Conservation (phyloP, 1,140 invertebrate genomes). For the Alviniconcha marisindica region DNA sequence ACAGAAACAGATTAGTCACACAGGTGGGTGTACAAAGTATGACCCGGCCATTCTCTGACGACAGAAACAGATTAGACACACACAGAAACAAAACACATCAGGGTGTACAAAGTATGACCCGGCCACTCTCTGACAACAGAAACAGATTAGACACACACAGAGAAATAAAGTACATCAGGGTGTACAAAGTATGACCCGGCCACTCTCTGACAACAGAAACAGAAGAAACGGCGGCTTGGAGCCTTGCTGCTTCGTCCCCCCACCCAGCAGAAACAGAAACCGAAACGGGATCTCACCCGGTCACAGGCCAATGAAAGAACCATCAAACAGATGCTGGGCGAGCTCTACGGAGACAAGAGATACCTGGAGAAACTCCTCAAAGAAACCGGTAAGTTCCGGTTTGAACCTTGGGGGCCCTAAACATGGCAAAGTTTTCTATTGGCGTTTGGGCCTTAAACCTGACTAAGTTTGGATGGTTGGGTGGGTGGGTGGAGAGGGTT, state of each 20-base stretch:
- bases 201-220: neutral
- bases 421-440: too few species aligned
- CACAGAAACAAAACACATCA: too few species aligned
- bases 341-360: constrained; percentile 73
- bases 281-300: constrained; percentile 44
- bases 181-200: too few species aligned
- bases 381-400: constrained; percentile 69
- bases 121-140: too few species aligned
- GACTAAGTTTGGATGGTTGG: too few species aligned
- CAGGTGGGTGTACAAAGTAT: too few species aligned
- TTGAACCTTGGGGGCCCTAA: too few species aligned
- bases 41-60: too few species aligned
- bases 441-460: too few species aligned
- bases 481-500: neutral
- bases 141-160: neutral
- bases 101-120: too few species aligned
- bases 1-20: constrained; percentile 29
- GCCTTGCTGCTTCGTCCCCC: neutral
- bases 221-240: constrained; percentile 2
- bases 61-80: too few species aligned
- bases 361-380: constrained; percentile 74
- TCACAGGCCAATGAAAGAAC: constrained; percentile 67
- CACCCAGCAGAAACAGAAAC: constrained; percentile 17
- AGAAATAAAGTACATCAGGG: too few species aligned
- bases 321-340: constrained; percentile 73